These are phyloP conservation scores for Melitaea cinxia DNA, from an alignment of 1,140 invertebrate genomes.

Conservation along the genomic window DNA sequence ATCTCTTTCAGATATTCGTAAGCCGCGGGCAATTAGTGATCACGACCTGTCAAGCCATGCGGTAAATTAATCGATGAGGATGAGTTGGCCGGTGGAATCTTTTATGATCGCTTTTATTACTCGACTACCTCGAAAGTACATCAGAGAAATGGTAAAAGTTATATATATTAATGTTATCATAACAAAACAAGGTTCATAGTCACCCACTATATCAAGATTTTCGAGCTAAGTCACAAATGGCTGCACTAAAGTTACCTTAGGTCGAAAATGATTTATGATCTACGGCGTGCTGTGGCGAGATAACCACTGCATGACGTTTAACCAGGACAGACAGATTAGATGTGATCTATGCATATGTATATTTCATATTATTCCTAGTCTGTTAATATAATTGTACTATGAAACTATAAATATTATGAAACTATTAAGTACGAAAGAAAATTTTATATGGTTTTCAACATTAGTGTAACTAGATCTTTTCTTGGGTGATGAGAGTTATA, in stretches of 20 bases:
- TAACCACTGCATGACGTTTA: constrained; percentile 1
- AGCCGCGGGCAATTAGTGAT: constrained; percentile 18
- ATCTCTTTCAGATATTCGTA: constrained; percentile 11
- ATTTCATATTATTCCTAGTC: no score
- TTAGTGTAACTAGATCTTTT: no score
- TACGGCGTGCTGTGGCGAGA: constrained; percentile 11
- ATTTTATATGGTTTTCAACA: no score
- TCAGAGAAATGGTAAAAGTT: no score
- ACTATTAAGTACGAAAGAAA: no score
- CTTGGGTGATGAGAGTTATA: no score
- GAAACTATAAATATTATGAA: no score
- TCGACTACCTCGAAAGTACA: no score
- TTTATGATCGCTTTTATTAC: background rate
- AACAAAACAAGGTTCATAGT: background rate
- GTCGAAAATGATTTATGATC: constrained; percentile 20
- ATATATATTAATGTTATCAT: no score
- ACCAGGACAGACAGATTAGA: constrained; percentile 15
- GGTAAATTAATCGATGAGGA: constrained; percentile 14
- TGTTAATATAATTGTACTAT: no score
- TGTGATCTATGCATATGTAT: constrained; percentile 5
- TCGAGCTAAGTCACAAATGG: constrained; percentile 9
- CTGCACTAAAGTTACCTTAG: constrained; percentile 13
- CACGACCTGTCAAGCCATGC: constrained; percentile 9
- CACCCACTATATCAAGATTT: background rate
- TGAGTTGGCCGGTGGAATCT: background rate